These are phyloP conservation scores for Amphimallon solstitiale DNA, from an alignment of 2,888 invertebrate genomes.

Conservation along the genomic window DNA sequence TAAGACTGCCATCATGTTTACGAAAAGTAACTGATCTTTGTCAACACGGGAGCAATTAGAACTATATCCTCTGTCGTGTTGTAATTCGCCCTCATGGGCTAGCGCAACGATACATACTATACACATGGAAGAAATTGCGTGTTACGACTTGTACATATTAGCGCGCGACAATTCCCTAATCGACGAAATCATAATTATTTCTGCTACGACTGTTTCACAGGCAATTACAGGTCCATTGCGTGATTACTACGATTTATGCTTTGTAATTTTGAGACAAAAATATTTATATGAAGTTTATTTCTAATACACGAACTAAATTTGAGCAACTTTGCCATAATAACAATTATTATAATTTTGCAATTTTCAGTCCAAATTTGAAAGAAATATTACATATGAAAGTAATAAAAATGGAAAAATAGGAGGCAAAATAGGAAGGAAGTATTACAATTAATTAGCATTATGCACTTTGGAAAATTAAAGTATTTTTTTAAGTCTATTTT, in stretches of 20 bases:
- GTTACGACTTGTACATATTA: background rate
- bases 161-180: constrained; percentile 23
- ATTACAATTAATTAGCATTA: too few species aligned
- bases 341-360: too few species aligned
- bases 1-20: background rate
- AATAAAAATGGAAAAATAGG: too few species aligned
- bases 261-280: background rate
- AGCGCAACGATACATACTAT: too few species aligned
- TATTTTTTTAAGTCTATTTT: too few species aligned
- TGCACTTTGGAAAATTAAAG: too few species aligned
- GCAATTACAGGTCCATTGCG: constrained; percentile 34
- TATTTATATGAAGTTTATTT: background rate
- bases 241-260: constrained; percentile 31
- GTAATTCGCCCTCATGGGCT: background rate
- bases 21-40: constrained; percentile 16
- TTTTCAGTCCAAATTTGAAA: too few species aligned
- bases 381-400: too few species aligned
- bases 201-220: constrained; percentile 16
- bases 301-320: too few species aligned
- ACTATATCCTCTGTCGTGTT: constrained; percentile 2
- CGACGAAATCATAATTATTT: constrained; percentile 41
- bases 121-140: background rate
- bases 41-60: constrained; percentile 4
- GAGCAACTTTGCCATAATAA: too few species aligned
- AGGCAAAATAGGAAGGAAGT: too few species aligned